Evolutionary conservation across 2,113 vertebrate genomes (phyloP), one percentile per base, ranked within the genome.

Genomic region (Chaenogobius annularis): DNA sequence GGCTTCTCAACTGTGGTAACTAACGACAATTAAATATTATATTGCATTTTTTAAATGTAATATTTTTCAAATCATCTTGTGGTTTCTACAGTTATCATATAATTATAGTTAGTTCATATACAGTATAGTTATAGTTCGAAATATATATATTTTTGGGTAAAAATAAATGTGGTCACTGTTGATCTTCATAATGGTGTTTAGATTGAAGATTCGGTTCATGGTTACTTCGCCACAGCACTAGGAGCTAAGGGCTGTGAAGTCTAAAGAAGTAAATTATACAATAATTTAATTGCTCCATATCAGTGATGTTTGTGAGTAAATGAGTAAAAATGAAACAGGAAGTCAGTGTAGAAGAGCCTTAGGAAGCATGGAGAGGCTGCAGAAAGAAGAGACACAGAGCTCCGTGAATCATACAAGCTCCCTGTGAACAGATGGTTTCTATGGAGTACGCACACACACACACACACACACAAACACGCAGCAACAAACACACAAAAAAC

Each of bases 341-440:
- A 73, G 71, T 40, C 71, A 70, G 52, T 52, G 64, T 66, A 56
- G 40, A 8, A 69, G 0, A n/a, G 64, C 54, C 48, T 7, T 54
- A 74, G 46, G 67, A 79, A 75, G 58, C 68, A 73, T 55, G 68
- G 74, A 43, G 77, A 73, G 69, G 69, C 68, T 70, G 66, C 69
- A 26, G 46, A 35, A 31, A 66, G 80, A 74, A 80, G 74, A 85
- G 87, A 82, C 80, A 83, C 81, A 81, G 83, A 87, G 86, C 69
- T 88, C 79, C 87, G 83, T 90, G 88, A 90, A 69, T 92, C 90
- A 89, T 79, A 67, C 78, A 74, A 73, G 81, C 87, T 87, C 80
- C 19, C 83, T 81, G 81, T 84, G 85, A 92, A 65, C 89, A 92
- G 90, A 90, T 92, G 89, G 90, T 90, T 90, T 85, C 84, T 79